A percentile compares a stretch with the other conserved stretches of the same genome.
These are phyloP conservation scores for Anseranas semipalmata DNA, from an alignment of 2,113 vertebrate genomes.

Conservation along the genomic window DNA sequence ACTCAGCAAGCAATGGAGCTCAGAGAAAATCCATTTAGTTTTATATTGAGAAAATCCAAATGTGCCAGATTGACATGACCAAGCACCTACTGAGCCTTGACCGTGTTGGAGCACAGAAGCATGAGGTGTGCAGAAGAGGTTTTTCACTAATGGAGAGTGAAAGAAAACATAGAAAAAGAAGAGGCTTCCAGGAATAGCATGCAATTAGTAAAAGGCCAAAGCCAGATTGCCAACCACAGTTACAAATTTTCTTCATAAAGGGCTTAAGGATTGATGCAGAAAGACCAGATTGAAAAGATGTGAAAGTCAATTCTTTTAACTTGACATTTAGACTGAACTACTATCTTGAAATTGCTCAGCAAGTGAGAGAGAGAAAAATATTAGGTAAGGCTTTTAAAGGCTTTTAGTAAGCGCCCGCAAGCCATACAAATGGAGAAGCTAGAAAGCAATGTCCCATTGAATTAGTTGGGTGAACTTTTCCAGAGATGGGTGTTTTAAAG, in stretches of 20 bases:
- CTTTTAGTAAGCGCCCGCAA: background rate
- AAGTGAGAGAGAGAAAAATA: background rate
- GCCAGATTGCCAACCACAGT: background rate
- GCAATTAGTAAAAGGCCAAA: conserved; percentile 30
- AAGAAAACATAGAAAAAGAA: background rate
- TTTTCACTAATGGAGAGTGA: background rate
- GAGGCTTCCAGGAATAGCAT: background rate
- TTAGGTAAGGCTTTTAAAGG: background rate
- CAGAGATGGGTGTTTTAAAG: background rate
- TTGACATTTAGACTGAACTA: conserved; percentile 26
- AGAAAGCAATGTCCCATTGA: background rate
- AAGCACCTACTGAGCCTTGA: background rate
- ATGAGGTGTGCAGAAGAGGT: background rate
- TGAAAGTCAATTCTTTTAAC: conserved; percentile 28
- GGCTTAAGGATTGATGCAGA: background rate
- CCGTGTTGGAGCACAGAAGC: background rate
- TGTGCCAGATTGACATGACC: background rate
- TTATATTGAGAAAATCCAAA: background rate
- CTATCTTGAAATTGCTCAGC: background rate
- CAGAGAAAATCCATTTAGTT: conserved; percentile 8
- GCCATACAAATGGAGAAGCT: background rate
- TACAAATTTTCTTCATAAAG: background rate
- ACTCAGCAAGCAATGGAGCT: background rate
- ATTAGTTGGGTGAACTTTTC: background rate
- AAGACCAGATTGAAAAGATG: background rate